phyloP scores from a whole-genome alignment of 2,797 vertebrate genomes.

The Sebastolobus alascanus region DNA sequence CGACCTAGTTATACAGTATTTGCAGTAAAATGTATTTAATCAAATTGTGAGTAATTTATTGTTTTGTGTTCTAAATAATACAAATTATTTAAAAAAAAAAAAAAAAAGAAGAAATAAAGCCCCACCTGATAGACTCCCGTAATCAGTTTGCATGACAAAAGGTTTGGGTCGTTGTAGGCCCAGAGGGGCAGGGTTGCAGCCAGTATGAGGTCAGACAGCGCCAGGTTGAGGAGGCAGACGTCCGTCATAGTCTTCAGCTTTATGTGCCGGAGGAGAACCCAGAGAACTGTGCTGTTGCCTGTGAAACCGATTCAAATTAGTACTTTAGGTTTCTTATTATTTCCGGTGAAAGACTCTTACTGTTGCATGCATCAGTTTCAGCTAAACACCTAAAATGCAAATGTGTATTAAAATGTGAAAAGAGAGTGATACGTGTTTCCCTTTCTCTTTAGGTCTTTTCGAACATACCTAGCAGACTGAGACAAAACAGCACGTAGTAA shows the following conservation, averaged over 20 bases:
- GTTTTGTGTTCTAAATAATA: background rate
- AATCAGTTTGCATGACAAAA: slow-evolving; percentile 84
- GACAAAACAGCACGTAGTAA: slow-evolving; percentile 72
- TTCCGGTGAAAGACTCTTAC: background rate
- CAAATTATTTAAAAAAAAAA: background rate
- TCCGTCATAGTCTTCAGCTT: slow-evolving; percentile 89
- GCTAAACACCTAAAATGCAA: background rate
- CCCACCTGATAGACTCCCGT: slow-evolving; percentile 83
- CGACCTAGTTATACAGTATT: background rate
- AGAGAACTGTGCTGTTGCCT: slow-evolving; percentile 88
- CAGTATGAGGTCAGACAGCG: slow-evolving; percentile 88
- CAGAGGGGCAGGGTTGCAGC: slow-evolving; percentile 86
- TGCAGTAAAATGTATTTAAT: background rate
- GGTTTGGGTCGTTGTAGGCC: slow-evolving; percentile 69
- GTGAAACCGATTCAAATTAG: slow-evolving; percentile 28
- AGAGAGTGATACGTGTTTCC: background rate
- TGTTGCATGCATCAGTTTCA: background rate
- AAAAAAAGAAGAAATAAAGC: background rate
- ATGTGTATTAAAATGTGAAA: background rate
- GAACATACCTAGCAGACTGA: slow-evolving; percentile 84
- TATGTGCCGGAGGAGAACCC: slow-evolving; percentile 84
- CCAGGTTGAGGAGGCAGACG: slow-evolving; percentile 90
- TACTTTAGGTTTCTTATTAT: background rate
- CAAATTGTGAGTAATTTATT: background rate
- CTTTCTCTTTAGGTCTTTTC: background rate